Conservation (phyloP, 1,140 invertebrate genomes). For the Drosophila bifasciata region DNA sequence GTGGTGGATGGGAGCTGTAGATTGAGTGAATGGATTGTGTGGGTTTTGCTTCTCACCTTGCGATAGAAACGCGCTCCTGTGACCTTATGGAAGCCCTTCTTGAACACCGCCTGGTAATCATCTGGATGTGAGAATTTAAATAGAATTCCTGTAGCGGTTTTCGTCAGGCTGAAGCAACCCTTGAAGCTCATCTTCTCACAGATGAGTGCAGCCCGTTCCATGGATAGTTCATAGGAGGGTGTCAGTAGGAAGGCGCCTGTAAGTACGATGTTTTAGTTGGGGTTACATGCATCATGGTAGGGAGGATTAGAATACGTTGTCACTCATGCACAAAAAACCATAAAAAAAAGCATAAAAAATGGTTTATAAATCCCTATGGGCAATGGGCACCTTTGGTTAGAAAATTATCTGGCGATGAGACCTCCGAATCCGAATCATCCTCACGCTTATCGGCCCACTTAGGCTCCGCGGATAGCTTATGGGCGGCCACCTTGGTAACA, state of each 20-base stretch:
- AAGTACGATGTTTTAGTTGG: slow-evolving; percentile 48
- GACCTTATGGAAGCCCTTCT: slow-evolving; percentile 94
- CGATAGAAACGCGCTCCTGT: slow-evolving; percentile 91
- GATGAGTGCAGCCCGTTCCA: slow-evolving; percentile 93
- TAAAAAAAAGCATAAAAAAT: too few species aligned
- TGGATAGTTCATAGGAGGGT: slow-evolving; percentile 91
- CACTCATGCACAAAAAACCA: slow-evolving; percentile 13
- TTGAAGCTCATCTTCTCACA: slow-evolving; percentile 94
- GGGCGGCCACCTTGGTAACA: slow-evolving; percentile 76
- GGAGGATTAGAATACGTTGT: slow-evolving; percentile 3
- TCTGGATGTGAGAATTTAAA: slow-evolving; percentile 94
- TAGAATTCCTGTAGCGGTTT: slow-evolving; percentile 93
- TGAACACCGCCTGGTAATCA: slow-evolving; percentile 92
- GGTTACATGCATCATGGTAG: slow-evolving; percentile 7
- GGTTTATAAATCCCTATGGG: too few species aligned
- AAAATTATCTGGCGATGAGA: slow-evolving; percentile 88
- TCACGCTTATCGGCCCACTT: slow-evolving; percentile 83
- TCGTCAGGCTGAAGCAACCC: slow-evolving; percentile 92
- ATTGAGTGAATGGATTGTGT: neutral
- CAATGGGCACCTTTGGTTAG: slow-evolving; percentile 86
- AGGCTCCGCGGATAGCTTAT: slow-evolving; percentile 77
- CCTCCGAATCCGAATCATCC: slow-evolving; percentile 87
- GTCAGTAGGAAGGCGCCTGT: slow-evolving; percentile 91
- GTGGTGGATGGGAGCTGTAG: too few species aligned
- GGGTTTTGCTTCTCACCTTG: slow-evolving; percentile 86